Percentiles rank a stretch among this genome's conserved stretches.
These are phyloP conservation scores for Artibeus lituratus DNA, from an alignment of 2,797 vertebrate species.

Conservation along the genomic window DNA sequence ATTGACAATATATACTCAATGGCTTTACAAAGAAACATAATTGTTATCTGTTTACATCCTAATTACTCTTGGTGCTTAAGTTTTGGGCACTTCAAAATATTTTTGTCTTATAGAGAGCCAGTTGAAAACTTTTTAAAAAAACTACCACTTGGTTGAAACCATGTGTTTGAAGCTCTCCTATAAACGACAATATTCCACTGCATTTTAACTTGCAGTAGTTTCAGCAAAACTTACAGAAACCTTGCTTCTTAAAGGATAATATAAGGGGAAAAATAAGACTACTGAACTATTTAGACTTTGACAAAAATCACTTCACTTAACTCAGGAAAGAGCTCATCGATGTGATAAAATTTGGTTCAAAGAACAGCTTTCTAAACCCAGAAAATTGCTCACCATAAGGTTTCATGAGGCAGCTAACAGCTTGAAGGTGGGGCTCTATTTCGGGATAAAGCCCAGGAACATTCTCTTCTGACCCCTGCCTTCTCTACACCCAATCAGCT, in stretches of 20 bases:
- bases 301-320: background rate
- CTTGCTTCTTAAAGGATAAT: background rate
- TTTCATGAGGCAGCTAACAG: rapidly evolving
- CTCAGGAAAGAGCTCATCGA: background rate
- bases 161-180: background rate
- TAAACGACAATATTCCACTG: background rate
- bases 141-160: background rate
- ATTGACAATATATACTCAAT: background rate
- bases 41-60: background rate
- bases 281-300: background rate
- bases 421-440: background rate
- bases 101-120: background rate
- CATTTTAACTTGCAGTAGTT: background rate
- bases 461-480: background rate
- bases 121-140: background rate
- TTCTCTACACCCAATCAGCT: background rate
- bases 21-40: background rate
- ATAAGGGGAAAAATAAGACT: background rate
- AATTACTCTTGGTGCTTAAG: background rate
- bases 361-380: background rate
- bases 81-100: background rate
- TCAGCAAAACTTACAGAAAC: background rate
- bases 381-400: rapidly evolving
- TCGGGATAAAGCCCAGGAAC: rapidly evolving
- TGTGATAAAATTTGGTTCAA: background rate